Conservation (phyloP, 2,797 vertebrate species). For the Xyrichtys novacula region DNA sequence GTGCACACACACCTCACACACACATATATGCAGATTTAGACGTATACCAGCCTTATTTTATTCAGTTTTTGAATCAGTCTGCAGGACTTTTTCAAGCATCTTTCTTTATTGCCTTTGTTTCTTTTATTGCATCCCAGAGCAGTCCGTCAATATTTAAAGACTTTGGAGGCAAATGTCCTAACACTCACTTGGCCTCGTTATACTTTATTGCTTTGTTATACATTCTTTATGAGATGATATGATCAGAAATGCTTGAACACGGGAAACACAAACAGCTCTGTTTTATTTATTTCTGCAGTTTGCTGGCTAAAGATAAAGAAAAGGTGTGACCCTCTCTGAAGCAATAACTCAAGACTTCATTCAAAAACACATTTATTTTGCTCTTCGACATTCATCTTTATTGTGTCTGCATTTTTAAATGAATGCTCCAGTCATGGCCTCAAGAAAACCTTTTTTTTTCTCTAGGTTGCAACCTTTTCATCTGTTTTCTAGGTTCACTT, state of each 20-base stretch:
- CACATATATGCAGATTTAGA: conserved; percentile 8
- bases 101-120: conserved; percentile 58
- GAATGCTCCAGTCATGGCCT: background rate
- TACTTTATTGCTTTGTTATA: conserved; percentile 42
- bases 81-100: conserved; percentile 32
- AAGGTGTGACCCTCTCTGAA: background rate
- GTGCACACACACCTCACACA: conserved; percentile 19
- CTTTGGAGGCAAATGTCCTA: conserved; percentile 40
- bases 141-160: conserved; percentile 75
- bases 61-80: conserved; percentile 41
- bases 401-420: background rate
- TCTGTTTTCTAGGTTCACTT: background rate
- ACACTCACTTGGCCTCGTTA: conserved; percentile 28
- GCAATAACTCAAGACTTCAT: background rate
- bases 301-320: background rate
- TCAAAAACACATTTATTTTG: background rate
- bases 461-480: background rate
- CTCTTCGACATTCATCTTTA: background rate
- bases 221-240: conserved; percentile 70
- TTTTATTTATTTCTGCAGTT: conserved; percentile 14
- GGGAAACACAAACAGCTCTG: conserved; percentile 3
- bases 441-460: background rate
- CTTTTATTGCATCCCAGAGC: conserved; percentile 72
- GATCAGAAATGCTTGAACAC: conserved; percentile 26
- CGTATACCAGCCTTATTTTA: conserved; percentile 25